These are phyloP conservation scores for Pandion haliaetus DNA, from an alignment of 2,113 vertebrate species.

Conservation along the genomic window DNA sequence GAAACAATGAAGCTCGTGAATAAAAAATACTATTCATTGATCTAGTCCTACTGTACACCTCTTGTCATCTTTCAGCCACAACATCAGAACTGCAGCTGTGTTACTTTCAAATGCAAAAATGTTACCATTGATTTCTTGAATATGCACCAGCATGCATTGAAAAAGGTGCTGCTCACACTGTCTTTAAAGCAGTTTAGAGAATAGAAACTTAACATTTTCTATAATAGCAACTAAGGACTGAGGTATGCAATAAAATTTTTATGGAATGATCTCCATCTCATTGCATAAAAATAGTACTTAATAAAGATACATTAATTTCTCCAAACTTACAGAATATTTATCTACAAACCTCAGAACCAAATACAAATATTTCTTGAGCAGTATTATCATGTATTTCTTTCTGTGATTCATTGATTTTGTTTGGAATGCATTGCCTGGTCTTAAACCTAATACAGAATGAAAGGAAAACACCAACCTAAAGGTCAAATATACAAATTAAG, in stretches of 20 bases:
- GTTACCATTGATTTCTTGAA: background rate
- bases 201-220: background rate
- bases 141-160: background rate
- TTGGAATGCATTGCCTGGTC: background rate
- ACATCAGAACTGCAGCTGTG: background rate
- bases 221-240: background rate
- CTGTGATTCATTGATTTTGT: background rate
- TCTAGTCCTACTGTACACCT: background rate
- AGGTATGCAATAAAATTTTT: background rate
- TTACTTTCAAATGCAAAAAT: background rate
- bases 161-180: background rate
- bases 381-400: background rate
- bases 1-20: background rate
- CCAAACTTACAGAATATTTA: background rate
- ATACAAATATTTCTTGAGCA: slow-evolving; percentile 13
- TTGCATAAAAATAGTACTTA: background rate
- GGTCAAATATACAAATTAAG: background rate
- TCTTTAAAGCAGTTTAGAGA: background rate
- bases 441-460: slow-evolving; percentile 4
- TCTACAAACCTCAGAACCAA: background rate
- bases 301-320: background rate
- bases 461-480: slow-evolving; percentile 22
- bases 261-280: background rate
- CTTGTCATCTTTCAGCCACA: background rate
- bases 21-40: background rate